These are phyloP conservation scores for Aquatica leii DNA, from an alignment of 2,888 invertebrate species.

Conservation along the genomic window DNA sequence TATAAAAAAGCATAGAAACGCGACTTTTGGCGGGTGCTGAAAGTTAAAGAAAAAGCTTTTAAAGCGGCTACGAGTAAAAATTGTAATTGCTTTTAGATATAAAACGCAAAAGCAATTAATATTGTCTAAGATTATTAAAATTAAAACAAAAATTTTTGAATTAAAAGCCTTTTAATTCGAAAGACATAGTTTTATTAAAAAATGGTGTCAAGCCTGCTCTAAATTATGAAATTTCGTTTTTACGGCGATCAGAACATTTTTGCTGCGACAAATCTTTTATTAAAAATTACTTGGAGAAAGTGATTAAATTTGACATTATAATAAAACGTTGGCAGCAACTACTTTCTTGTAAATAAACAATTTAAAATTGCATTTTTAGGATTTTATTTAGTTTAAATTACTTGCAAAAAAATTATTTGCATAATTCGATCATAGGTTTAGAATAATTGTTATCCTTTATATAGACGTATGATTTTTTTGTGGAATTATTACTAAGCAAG, in stretches of 20 bases:
- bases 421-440: no score
- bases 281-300: neutral
- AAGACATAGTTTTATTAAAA: slow-evolving; percentile 7
- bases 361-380: no score
- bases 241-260: neutral
- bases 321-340: neutral
- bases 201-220: neutral
- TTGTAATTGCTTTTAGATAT: slow-evolving; percentile 17
- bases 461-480: no score
- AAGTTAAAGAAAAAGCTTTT: slow-evolving; percentile 21
- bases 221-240: neutral
- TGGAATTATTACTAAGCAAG: no score
- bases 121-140: slow-evolving; percentile 24
- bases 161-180: neutral
- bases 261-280: neutral
- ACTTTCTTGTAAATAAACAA: neutral
- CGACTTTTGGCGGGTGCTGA: slow-evolving; percentile 12
- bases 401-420: no score
- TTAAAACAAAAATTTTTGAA: slow-evolving; percentile 17
- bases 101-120: slow-evolving; percentile 25
- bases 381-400: no score
- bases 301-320: neutral
- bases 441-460: no score
- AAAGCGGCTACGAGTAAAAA: slow-evolving; percentile 14
- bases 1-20: slow-evolving; percentile 14